Evolutionary conservation across 2,888 invertebrate species (phyloP).

Genomic region (Lymantria dispar): DNA sequence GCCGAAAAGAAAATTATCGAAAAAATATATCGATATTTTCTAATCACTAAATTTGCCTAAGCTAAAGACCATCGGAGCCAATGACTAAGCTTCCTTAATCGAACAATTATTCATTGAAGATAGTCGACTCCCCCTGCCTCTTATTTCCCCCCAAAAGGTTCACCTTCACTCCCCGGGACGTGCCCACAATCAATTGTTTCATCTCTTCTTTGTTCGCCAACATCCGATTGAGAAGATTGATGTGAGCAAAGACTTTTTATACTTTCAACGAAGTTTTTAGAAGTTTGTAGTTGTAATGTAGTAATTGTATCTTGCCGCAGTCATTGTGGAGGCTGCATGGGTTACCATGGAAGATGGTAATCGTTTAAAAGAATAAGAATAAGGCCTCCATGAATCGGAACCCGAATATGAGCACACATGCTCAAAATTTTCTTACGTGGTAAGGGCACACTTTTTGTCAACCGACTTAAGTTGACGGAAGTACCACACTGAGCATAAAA

Average conservation of each 20-base stretch:
- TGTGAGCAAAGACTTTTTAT: conserved; percentile 2
- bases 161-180: conserved; percentile 5
- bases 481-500: too few relatives aligned
- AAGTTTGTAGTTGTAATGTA: too few relatives aligned
- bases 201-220: conserved; percentile 15
- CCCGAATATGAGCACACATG: too few relatives aligned
- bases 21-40: conserved; percentile 15
- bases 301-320: too few relatives aligned
- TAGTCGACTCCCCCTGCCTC: conserved; percentile 32
- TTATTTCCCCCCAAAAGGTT: conserved; percentile 19
- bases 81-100: conserved; percentile 75
- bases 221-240: conserved; percentile 20
- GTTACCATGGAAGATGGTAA: too few relatives aligned
- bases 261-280: too few relatives aligned
- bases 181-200: conserved; percentile 16
- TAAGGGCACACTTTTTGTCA: too few relatives aligned
- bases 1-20: not conserved
- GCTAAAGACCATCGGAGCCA: conserved; percentile 59
- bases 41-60: conserved; percentile 50
- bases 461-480: too few relatives aligned
- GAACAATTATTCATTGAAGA: conserved; percentile 77
- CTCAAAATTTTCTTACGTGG: too few relatives aligned
- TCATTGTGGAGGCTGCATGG: too few relatives aligned
- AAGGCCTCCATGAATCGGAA: too few relatives aligned
- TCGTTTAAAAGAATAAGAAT: too few relatives aligned